A percentile compares a stretch with the other conserved stretches of the same genome.
Evolutionary conservation across 2,113 vertebrate species (phyloP).

Genomic region (Xiphorhynchus elegans): DNA sequence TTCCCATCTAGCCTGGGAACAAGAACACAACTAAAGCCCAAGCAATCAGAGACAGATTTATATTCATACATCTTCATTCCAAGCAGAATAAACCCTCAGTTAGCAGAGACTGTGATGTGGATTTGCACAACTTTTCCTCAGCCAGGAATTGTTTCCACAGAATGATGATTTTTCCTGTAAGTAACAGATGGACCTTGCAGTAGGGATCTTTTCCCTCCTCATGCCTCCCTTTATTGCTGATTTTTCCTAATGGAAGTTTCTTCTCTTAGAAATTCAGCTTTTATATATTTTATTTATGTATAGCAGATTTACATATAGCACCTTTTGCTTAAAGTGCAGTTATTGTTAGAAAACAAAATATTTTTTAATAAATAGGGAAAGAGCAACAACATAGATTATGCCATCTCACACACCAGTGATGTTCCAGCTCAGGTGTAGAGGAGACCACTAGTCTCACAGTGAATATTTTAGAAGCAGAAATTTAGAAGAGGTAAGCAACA

Average conservation of each 20-base stretch:
- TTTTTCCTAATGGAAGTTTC: not conserved
- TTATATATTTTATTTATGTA: not conserved
- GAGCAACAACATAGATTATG: not conserved
- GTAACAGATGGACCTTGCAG: not conserved
- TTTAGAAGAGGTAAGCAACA: not conserved
- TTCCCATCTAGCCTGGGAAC: not conserved
- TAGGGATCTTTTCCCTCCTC: not conserved
- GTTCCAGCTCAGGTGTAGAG: not conserved
- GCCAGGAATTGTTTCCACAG: not conserved
- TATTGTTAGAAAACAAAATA: not conserved
- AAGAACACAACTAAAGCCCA: not conserved
- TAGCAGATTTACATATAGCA: not conserved
- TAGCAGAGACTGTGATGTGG: not conserved
- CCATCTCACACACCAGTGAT: not conserved
- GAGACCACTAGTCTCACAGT: not conserved
- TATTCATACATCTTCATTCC: not conserved
- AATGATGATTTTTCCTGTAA: not conserved
- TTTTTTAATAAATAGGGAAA: not conserved
- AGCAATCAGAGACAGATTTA: not conserved
- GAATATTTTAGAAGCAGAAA: not conserved
- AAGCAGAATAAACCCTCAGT: not conserved
- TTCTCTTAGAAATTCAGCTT: not conserved
- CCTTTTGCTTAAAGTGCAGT: not conserved
- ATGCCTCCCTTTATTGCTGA: not conserved
- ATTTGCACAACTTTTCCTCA: not conserved